phyloP scores from a whole-genome alignment of 1,140 invertebrate species.

The Patella vulgata region DNA sequence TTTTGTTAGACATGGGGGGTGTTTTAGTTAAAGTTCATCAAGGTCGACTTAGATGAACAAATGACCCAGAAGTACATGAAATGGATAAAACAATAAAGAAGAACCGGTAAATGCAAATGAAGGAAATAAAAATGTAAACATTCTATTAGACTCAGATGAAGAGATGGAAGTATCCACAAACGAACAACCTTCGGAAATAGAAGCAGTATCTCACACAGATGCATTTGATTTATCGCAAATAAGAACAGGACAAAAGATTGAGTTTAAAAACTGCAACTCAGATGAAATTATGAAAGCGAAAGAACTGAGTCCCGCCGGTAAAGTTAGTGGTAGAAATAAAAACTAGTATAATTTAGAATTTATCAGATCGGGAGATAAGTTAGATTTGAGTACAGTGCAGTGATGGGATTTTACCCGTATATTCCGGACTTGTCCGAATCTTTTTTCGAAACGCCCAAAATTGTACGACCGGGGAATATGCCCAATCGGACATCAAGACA shows the following conservation, averaged over 20 bases:
- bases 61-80: no score
- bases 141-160: no score
- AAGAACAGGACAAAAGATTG: slow-evolving; percentile 11
- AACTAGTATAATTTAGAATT: slow-evolving; percentile 16
- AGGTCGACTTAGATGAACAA: no score
- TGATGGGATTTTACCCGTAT: no score
- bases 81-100: no score
- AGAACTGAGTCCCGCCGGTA: slow-evolving; percentile 25
- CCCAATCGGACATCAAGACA: no score
- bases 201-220: not conserved
- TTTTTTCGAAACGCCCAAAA: no score
- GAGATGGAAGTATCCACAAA: not conserved
- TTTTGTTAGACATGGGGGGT: no score
- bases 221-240: not conserved
- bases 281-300: slow-evolving; percentile 1
- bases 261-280: slow-evolving; percentile 4
- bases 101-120: slow-evolving; percentile 3
- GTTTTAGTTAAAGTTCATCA: no score
- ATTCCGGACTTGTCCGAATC: no score
- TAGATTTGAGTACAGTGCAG: no score
- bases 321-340: slow-evolving; percentile 19
- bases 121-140: slow-evolving; percentile 3
- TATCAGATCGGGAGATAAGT: not conserved
- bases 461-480: no score
- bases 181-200: slow-evolving; percentile 5